Evolutionary conservation across 2,888 invertebrate species (phyloP).

Genomic region (Chironomus tentans): DNA sequence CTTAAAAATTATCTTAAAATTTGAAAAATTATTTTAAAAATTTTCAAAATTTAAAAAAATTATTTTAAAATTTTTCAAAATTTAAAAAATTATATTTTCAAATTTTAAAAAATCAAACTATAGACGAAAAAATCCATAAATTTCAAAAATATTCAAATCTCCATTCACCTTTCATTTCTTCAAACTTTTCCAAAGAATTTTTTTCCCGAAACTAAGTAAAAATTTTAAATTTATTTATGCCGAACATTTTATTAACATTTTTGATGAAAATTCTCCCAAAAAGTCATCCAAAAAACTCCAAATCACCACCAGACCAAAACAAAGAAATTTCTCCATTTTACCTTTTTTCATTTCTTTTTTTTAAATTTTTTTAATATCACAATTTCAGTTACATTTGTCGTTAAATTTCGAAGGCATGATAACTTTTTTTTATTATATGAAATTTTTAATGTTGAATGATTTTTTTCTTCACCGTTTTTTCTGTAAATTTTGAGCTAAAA

Average conservation of each 20-base stretch:
- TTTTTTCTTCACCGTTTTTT: not conserved
- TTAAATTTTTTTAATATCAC: conserved; percentile 36
- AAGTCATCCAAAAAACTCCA: not conserved
- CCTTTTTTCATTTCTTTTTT: conserved; percentile 28
- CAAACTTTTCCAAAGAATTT: too few species aligned
- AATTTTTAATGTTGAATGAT: conserved; percentile 29
- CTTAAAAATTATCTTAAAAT: too few species aligned
- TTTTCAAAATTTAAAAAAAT: too few species aligned
- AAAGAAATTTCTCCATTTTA: not conserved
- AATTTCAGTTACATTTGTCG: conserved; percentile 43
- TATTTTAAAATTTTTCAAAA: too few species aligned
- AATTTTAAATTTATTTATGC: not conserved
- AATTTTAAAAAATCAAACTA: too few species aligned
- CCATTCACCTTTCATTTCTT: too few species aligned
- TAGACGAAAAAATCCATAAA: too few species aligned
- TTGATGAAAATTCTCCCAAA: not conserved
- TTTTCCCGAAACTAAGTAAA: not conserved
- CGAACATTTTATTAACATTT: not conserved
- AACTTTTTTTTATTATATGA: conserved; percentile 22
- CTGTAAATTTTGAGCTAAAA: not conserved
- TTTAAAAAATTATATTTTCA: too few species aligned
- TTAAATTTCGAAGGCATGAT: conserved; percentile 35
- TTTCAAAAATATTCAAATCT: too few species aligned
- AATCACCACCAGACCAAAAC: not conserved
- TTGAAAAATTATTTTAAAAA: too few species aligned